Base-by-base conservation (phyloP, 2,888 invertebrate species). In the Caenorhabditis plicata region DNA sequence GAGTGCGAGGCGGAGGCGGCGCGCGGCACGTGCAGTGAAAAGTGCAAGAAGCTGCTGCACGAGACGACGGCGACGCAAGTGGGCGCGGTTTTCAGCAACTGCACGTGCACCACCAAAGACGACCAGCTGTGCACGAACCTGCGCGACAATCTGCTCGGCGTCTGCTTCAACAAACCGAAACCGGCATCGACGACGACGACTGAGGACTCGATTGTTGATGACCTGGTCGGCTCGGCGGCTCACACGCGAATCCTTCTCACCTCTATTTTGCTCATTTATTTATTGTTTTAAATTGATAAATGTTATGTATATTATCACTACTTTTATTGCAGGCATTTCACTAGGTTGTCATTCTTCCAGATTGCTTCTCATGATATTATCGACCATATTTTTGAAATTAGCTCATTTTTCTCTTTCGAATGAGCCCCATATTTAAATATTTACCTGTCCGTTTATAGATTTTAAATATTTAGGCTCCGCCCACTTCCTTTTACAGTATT, bases 101-200 rank as follows among this genome's bases (percentile, higher is more conserved):
- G 79, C 57, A 77, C 77, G 13, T 79, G 79, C 55, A 79, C 79
- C 2, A 71, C 80, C 29, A 70, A 71, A 40, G 79, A 79, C 17
- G 79, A 79, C 62, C 70, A 73, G 43, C 53, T 77, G 27, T 79
- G 79, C 58, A 56, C 55, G 25, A 74, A 75, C 43, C 51, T 79
- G 48, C 63, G 64, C 40, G 74, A 75, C 33, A 64, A 65, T 19
- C 47, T 74, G 22, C 50, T 77, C 27, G 65, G 63, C 41, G 53
- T 65, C 19, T 77, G 77, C 47, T 55, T 56, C 33, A 71, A 66
- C 55, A 68, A 66, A 19, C 29, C 45, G 11, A 11, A 20, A 9
- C 15, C n/a, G 11, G n/a, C 33, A 4, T 33, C n/a, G 3, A n/a
- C 8, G 4, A n/a, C 15, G 4, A 27, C 8, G n/a, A n/a, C 25